phyloP scores from a whole-genome alignment of 2,888 invertebrate genomes.

The Cephus nigrinus region DNA sequence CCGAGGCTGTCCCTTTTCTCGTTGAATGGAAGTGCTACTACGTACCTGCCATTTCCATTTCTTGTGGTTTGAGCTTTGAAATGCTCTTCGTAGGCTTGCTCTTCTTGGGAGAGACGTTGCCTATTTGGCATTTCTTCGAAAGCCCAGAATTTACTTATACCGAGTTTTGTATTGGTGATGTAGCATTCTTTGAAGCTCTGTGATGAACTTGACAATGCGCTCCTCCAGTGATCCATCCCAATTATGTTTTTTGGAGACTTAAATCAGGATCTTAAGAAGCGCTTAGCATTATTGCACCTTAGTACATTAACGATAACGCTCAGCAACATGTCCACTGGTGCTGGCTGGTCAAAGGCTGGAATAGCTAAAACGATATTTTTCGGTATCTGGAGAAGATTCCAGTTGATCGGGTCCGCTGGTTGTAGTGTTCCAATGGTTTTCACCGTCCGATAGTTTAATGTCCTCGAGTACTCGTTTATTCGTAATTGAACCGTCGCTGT shows the following conservation, averaged over 20 bases:
- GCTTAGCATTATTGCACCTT: conserved; percentile 12
- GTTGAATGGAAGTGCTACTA: conserved; percentile 25
- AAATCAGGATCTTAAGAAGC: conserved; percentile 13
- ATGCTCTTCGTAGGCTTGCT: conserved; percentile 13
- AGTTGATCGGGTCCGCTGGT: background rate
- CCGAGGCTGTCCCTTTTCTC: conserved; percentile 9
- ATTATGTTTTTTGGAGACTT: conserved; percentile 18
- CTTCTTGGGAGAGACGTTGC: background rate
- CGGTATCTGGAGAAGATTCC: background rate
- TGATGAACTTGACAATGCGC: too few relatives aligned
- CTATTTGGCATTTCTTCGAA: background rate
- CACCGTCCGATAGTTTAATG: background rate
- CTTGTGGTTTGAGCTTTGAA: conserved; percentile 8
- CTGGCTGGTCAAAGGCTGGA: conserved; percentile 4
- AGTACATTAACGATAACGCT: conserved; percentile 1
- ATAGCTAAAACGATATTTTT: background rate
- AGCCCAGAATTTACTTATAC: background rate
- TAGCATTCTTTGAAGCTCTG: too few relatives aligned
- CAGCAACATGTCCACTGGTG: conserved; percentile 3
- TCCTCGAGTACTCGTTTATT: background rate
- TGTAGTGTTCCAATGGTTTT: background rate
- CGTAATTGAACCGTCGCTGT: too few relatives aligned
- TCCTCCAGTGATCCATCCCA: background rate
- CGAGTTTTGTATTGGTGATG: too few relatives aligned
- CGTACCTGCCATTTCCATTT: conserved; percentile 15